Percentiles rank a stretch among this genome's conserved stretches.
Evolutionary conservation across 2,113 vertebrate genomes (phyloP).

Genomic region (Agapornis roseicollis): DNA sequence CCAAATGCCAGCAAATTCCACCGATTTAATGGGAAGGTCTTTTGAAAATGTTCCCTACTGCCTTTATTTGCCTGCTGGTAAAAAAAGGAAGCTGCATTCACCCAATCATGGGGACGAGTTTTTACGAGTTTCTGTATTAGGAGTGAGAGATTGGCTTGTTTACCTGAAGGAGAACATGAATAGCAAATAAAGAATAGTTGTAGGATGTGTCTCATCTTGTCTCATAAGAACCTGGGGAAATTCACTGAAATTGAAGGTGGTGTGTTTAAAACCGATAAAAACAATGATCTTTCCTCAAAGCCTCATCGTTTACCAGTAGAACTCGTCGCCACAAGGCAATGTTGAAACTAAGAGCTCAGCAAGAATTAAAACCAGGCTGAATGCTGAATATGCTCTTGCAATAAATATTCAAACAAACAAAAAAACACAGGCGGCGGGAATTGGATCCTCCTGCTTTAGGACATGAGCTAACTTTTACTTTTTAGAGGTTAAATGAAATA

Average conservation of each 20-base stretch:
- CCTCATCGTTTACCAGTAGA: not conserved
- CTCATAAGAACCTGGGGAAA: constrained; percentile 17
- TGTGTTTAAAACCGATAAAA: constrained; percentile 49
- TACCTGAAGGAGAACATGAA: constrained; percentile 45
- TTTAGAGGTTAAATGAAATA: not conserved
- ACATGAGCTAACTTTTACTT: constrained; percentile 2
- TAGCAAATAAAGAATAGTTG: constrained; percentile 39
- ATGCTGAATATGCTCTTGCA: not conserved
- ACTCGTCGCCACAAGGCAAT: not conserved
- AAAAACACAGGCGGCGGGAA: not conserved
- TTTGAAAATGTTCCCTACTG: not conserved
- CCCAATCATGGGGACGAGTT: not conserved
- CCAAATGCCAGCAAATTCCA: not conserved
- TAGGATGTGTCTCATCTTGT: constrained; percentile 48
- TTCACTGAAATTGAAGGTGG: constrained; percentile 38
- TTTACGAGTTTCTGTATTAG: constrained; percentile 38
- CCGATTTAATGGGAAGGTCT: not conserved
- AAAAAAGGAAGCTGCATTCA: not conserved
- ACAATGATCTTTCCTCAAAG: constrained; percentile 29
- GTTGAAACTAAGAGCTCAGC: constrained; percentile 55
- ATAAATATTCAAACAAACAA: constrained; percentile 29
- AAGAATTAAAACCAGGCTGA: constrained; percentile 22
- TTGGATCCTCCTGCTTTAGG: not conserved
- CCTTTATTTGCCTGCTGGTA: not conserved
- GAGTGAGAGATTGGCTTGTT: constrained; percentile 34